Evolutionary conservation across 1,140 invertebrate species (phyloP), one percentile per base, ranked within the genome.

Genomic region (Tetramorium simillimum): DNA sequence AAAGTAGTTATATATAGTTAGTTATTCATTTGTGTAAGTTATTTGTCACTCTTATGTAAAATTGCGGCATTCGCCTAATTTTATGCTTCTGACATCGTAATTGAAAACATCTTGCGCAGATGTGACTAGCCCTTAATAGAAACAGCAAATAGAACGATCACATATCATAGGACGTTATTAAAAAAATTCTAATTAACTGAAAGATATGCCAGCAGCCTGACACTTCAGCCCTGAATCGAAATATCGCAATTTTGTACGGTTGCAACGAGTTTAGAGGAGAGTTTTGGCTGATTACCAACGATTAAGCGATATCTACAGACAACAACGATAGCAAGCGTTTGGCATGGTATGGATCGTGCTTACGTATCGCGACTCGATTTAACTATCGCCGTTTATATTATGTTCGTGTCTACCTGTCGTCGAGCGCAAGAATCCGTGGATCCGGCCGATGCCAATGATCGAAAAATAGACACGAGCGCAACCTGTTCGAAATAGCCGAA

Each of bases 401-500:
- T 77, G 60, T 87, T 58, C 53, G 65, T 84, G 77, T 82, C 90
- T 91, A 89, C 85, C 81, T 91, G 90, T 91, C 88, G 80, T 78
- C 77, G 69, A 85, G 76, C 43, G 58, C 43, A 86, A 73, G 88
- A 84, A 91, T 91, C 88, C 88, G 67, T 85, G 81, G 81, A 87
- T 91, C 53, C 62, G 87, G 53, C 56, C 75, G 90, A 87, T 91
- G 90, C 90, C 90, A 91, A 91, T 86, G 73, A 88, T 91, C 90
- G 75, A 91, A 89, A 91, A 91, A 91, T 91, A 91, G 91, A 89
- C 65, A 84, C 63, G 53, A 86, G 78, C 91, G 78, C 89, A 91
- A 91, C 91, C 90, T 91, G 91, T 91, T 91, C 78, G 90, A 90
- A 91, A 91, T 91, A 91, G 86, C 76, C 81, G 62, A 43, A 53